Conservation (phyloP, 2,888 invertebrate genomes). For the Julus scanicus region DNA sequence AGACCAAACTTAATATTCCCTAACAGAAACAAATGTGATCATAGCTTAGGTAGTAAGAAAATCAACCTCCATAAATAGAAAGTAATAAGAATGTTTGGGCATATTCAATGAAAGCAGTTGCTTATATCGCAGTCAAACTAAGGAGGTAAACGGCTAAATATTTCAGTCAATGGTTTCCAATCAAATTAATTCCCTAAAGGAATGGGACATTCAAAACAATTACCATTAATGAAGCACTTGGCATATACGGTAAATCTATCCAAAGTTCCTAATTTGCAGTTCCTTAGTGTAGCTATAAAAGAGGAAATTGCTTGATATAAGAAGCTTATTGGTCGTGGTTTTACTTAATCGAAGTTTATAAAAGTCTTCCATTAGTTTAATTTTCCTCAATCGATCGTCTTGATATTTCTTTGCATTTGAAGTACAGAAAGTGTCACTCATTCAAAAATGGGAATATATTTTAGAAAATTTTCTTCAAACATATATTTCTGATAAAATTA, state of each 20-base stretch:
- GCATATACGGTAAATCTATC: background rate
- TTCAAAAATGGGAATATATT: too few species aligned
- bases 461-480: too few species aligned
- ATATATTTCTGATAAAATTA: too few species aligned
- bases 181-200: conserved; percentile 2
- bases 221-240: background rate
- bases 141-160: background rate
- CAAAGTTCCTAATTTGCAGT: background rate
- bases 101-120: background rate
- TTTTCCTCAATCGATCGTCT: background rate
- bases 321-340: background rate
- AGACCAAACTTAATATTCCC: background rate
- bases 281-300: background rate
- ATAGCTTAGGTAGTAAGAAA: background rate
- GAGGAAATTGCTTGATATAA: background rate
- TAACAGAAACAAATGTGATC: background rate
- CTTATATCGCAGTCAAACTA: background rate
- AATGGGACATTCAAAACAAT: conserved; percentile 40
- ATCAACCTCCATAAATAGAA: background rate
- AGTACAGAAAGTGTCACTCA: too few species aligned
- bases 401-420: too few species aligned
- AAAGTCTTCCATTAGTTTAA: background rate
- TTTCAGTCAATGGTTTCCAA: background rate
- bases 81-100: background rate
- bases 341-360: background rate